Conservation (phyloP, 2,797 vertebrate genomes). For the Rhinophrynus dorsalis region DNA sequence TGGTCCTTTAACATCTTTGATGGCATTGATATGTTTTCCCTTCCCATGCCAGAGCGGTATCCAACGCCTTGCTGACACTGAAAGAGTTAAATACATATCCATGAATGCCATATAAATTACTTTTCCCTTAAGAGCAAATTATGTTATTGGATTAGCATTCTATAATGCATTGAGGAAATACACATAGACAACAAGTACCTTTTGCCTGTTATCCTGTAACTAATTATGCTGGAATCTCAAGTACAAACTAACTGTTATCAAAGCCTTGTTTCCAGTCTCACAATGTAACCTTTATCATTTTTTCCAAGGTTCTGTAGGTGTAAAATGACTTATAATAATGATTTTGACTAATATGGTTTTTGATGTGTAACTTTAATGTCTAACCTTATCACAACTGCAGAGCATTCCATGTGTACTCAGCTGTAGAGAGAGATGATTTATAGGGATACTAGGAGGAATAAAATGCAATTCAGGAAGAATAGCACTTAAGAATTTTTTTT, state of each 20-base stretch:
- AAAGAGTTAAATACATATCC: too few species aligned
- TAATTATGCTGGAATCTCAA: slow-evolving; percentile 69
- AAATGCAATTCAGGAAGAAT: slow-evolving; percentile 80
- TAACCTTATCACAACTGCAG: slow-evolving; percentile 82
- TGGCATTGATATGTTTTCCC: too few species aligned
- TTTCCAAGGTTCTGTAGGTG: slow-evolving; percentile 82
- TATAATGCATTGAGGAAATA: not conserved
- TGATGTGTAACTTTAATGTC: slow-evolving; percentile 83
- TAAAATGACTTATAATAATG: slow-evolving; percentile 81
- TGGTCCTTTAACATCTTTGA: too few species aligned
- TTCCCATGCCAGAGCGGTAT: too few species aligned
- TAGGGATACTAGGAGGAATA: slow-evolving; percentile 76
- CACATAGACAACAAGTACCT: slow-evolving; percentile 2
- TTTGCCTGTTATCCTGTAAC: slow-evolving; percentile 61
- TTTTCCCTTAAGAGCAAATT: too few species aligned
- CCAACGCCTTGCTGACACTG: too few species aligned
- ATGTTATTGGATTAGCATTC: too few species aligned
- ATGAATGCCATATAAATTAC: too few species aligned
- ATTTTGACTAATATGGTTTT: slow-evolving; percentile 84
- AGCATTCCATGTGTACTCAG: slow-evolving; percentile 80
- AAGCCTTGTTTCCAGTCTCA: slow-evolving; percentile 73
- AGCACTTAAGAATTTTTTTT: slow-evolving; percentile 74
- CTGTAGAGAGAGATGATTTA: slow-evolving; percentile 83
- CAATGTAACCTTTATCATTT: slow-evolving; percentile 78
- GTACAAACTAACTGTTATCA: slow-evolving; percentile 68